These are phyloP conservation scores for Drosophila nigrodunni DNA, from an alignment of 1,140 invertebrate species.

Conservation along the genomic window DNA sequence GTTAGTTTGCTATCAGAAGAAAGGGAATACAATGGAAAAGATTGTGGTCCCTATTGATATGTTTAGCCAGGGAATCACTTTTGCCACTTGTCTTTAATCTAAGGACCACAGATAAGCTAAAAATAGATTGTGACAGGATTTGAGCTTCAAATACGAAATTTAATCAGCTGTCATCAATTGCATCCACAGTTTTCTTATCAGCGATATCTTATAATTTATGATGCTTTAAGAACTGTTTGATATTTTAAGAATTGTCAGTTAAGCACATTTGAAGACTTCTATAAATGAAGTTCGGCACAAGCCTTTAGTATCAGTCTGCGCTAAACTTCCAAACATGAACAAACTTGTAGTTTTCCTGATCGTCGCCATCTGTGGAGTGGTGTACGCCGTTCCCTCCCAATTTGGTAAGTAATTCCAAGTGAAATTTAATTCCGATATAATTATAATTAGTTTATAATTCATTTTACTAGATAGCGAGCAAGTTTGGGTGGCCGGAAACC, in stretches of 20 bases:
- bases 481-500: slow-evolving; percentile 21
- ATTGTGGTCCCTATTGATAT: background rate
- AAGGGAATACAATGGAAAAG: background rate
- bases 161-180: slow-evolving; percentile 2
- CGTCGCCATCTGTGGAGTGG: slow-evolving; percentile 15
- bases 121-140: slow-evolving; percentile 16
- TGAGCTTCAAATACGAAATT: background rate
- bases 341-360: slow-evolving; percentile 6
- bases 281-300: background rate
- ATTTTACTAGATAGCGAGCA: slow-evolving; percentile 15
- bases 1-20: background rate
- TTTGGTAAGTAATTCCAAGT: slow-evolving; percentile 4
- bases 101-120: background rate
- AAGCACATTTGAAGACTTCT: background rate
- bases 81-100: background rate
- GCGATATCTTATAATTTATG: too few relatives aligned
- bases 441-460: background rate
- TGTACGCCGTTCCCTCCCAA: slow-evolving; percentile 4
- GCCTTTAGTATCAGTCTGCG: background rate
- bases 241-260: slow-evolving; percentile 8
- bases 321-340: slow-evolving; percentile 11
- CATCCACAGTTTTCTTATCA: background rate
- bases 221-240: slow-evolving; percentile 3
- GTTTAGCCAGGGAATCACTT: slow-evolving; percentile 12
- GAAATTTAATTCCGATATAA: too few relatives aligned